phyloP scores from a whole-genome alignment of 2,888 invertebrate genomes.

The Orchestes rusci region DNA sequence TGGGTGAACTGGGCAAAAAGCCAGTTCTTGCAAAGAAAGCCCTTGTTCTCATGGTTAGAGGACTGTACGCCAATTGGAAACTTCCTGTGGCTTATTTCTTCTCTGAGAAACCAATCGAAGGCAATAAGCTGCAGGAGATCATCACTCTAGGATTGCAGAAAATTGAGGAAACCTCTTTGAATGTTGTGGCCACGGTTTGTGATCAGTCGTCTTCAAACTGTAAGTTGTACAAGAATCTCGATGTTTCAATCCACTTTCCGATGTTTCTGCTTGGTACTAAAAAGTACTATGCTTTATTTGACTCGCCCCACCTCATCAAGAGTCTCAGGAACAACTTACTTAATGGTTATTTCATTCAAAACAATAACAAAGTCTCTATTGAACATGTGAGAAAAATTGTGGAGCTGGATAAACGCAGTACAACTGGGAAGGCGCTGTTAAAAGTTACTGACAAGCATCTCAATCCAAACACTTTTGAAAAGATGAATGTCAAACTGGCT shows the following conservation, averaged over 20 bases:
- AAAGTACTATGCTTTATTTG: conserved; percentile 20
- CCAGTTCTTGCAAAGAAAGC: conserved; percentile 14
- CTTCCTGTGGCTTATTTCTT: conserved; percentile 21
- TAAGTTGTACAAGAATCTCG: too few relatives aligned
- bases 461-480: neutral
- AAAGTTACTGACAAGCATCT: conserved; percentile 1
- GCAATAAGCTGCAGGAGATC: conserved; percentile 12
- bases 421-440: neutral
- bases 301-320: conserved; percentile 26
- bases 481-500: neutral
- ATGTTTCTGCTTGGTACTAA: conserved; percentile 10
- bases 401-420: too few relatives aligned
- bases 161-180: conserved; percentile 15
- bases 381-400: too few relatives aligned
- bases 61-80: conserved; percentile 25
- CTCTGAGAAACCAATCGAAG: conserved; percentile 18
- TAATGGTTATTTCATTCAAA: conserved; percentile 15
- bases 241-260: too few relatives aligned
- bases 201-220: conserved; percentile 27
- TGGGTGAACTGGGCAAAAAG: conserved; percentile 13
- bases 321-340: conserved; percentile 3
- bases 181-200: conserved; percentile 20
- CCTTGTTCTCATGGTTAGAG: conserved; percentile 21
- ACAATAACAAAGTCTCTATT: neutral
- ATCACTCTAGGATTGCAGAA: conserved; percentile 10